Evolutionary conservation across 92 coral and sea anemone genomes (phyloP).

Genomic region (Galaxea fascicularis): DNA sequence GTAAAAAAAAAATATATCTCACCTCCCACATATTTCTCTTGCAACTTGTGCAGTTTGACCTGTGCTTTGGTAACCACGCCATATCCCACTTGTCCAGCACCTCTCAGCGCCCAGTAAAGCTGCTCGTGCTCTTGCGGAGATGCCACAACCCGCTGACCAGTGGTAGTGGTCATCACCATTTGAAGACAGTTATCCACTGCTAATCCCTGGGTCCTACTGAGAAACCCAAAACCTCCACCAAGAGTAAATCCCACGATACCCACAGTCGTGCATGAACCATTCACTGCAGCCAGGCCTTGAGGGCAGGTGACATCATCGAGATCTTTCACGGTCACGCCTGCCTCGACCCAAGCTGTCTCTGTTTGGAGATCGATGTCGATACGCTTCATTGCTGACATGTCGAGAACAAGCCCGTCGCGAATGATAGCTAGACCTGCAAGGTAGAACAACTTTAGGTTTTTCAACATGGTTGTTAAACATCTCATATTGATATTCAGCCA

Average conservation of each 20-base stretch:
- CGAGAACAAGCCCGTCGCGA: constrained; percentile 30
- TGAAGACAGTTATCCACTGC: constrained; percentile 48
- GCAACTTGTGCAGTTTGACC: constrained; percentile 33
- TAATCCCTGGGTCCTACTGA: constrained; percentile 38
- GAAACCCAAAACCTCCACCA: constrained; percentile 50
- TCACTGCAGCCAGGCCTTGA: constrained; percentile 46
- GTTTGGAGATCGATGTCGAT: constrained; percentile 22
- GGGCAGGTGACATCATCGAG: constrained; percentile 53
- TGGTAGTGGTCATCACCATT: constrained; percentile 23
- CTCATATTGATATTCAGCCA: no score
- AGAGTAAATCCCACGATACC: constrained; percentile 33
- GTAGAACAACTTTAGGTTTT: not conserved
- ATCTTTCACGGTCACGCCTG: constrained; percentile 38
- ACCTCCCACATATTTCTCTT: constrained; percentile 42
- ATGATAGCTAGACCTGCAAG: constrained; percentile 26
- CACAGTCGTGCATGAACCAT: constrained; percentile 34
- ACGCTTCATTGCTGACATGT: constrained; percentile 33
- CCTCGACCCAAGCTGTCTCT: constrained; percentile 51
- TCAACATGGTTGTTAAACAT: not conserved
- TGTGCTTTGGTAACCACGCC: constrained; percentile 52
- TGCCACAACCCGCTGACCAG: constrained; percentile 46
- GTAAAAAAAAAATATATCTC: not conserved
- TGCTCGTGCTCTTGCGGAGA: constrained; percentile 32
- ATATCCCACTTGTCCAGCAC: constrained; percentile 45
- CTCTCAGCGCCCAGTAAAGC: constrained; percentile 42